Base-by-base conservation (phyloP, 2,888 invertebrate species). In the Monopis laevigella region DNA sequence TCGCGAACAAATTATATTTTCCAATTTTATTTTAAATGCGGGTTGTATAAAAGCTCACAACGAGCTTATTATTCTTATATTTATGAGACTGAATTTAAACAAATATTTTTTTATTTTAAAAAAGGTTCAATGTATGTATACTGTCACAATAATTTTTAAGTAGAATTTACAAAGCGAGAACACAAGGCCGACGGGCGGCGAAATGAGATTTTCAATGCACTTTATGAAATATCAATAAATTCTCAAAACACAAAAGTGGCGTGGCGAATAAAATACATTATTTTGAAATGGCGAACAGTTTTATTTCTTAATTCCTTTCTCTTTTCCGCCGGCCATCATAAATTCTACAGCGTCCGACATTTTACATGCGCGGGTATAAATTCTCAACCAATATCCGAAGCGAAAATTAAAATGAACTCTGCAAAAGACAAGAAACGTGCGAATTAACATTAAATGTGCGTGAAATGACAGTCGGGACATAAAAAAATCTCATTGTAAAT, bases 381-480 rank as follows among this genome's bases (percentile, higher is more conserved):
- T 61, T 55, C 48, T 51, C 51, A 49, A 46, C 47, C 53, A 58
- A 65, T 65, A 63, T 62, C 61, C 56, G 60, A 60, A 56, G 49
- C 46, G 49, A 57, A 62, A 63, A 65, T 65, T 64, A 59, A 66
- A 69, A 63, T 44, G 57, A 60, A 56, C 58, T 55, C 56, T 50
- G 51, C 45, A 49, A 55, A 64, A 64, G 61, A 64, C 61, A 62
- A 64, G 63, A 60, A 65, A 69, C 58, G 65, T 60, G 62, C 61
- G 65, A 71, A 73, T 72, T 67, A 71, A 70, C 58, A 62, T 59
- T 68, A 69, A 74, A 73, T 56, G 61, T 53, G 66, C 78, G 72
- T 78, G 77, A 78, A 78, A 78, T 77, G 68, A 75, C 69, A 62
- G 58, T 51, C 16, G 59, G 63, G 54, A 65, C 62, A 70, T 75